phyloP scores from a whole-genome alignment of 2,797 vertebrate genomes.

The Sciurus carolinensis region DNA sequence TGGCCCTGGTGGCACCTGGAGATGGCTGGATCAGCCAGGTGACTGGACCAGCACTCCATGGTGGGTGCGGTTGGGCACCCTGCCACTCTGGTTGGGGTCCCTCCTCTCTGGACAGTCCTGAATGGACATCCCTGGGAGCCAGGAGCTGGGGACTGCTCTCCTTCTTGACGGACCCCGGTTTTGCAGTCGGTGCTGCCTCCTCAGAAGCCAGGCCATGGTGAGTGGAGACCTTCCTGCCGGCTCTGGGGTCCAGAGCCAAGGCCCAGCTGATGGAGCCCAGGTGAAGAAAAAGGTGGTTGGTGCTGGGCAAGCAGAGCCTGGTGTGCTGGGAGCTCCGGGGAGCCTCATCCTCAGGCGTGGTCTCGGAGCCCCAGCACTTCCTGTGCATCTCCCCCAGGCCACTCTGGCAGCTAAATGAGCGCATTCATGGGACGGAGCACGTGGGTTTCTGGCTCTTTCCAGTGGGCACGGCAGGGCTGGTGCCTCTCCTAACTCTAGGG shows the following conservation, averaged over 20 bases:
- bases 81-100: background rate
- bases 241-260: background rate
- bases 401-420: background rate
- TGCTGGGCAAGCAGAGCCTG: background rate
- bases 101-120: background rate
- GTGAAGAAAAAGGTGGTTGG: background rate
- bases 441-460: background rate
- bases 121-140: background rate
- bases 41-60: background rate
- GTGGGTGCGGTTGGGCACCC: background rate
- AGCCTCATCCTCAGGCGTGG: background rate
- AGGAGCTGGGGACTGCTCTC: too few relatives aligned
- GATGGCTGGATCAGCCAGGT: constrained; percentile 36
- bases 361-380: background rate
- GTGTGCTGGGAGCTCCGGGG: background rate
- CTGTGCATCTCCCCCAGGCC: too few relatives aligned
- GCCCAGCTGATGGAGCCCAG: background rate
- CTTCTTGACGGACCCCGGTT: background rate
- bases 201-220: background rate
- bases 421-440: background rate
- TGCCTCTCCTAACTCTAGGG: background rate
- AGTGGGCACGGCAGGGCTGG: fast-evolving
- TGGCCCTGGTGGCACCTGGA: constrained; percentile 80
- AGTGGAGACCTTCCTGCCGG: background rate
- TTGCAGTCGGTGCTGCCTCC: background rate